These are phyloP conservation scores for Drosophila bipectinata DNA, from an alignment of 1,140 invertebrate species.

Conservation along the genomic window DNA sequence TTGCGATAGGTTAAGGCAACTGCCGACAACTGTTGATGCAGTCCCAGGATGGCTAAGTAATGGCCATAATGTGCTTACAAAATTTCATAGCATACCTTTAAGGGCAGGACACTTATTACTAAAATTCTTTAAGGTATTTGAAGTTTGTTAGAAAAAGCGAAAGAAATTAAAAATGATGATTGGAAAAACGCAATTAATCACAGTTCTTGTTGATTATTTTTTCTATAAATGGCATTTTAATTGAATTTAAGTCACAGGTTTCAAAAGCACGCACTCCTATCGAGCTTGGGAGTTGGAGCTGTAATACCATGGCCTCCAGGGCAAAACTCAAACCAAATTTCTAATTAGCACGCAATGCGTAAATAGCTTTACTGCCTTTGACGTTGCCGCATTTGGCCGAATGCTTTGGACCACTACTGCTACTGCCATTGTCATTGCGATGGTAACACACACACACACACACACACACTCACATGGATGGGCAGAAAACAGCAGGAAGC, in stretches of 20 bases:
- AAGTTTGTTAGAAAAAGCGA: background rate
- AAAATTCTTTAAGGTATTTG: background rate
- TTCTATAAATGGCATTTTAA: slow-evolving; percentile 41
- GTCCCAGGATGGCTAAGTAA: slow-evolving; percentile 13
- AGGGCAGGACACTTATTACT: slow-evolving; percentile 6
- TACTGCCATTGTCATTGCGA: slow-evolving; percentile 43
- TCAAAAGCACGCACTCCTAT: slow-evolving; percentile 39
- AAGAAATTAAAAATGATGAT: background rate
- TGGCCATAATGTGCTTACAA: slow-evolving; percentile 12
- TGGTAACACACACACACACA: slow-evolving; percentile 16
- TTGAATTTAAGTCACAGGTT: slow-evolving; percentile 57
- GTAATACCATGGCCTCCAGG: background rate
- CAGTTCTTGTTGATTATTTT: background rate
- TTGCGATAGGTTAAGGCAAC: slow-evolving; percentile 49
- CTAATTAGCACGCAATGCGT: slow-evolving; percentile 67
- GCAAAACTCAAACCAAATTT: slow-evolving; percentile 49
- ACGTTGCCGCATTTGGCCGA: slow-evolving; percentile 47
- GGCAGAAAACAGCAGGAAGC: slow-evolving; percentile 19
- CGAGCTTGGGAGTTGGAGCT: background rate
- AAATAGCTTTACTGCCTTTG: slow-evolving; percentile 59
- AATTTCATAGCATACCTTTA: slow-evolving; percentile 38
- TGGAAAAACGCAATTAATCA: background rate
- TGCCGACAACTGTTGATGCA: slow-evolving; percentile 64
- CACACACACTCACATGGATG: background rate
- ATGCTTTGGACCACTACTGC: slow-evolving; percentile 15